A percentile compares a stretch with the other conserved stretches of the same genome.
These are phyloP conservation scores for Macrochelys suwanniensis DNA, from an alignment of 2,797 vertebrate genomes.

Conservation along the genomic window DNA sequence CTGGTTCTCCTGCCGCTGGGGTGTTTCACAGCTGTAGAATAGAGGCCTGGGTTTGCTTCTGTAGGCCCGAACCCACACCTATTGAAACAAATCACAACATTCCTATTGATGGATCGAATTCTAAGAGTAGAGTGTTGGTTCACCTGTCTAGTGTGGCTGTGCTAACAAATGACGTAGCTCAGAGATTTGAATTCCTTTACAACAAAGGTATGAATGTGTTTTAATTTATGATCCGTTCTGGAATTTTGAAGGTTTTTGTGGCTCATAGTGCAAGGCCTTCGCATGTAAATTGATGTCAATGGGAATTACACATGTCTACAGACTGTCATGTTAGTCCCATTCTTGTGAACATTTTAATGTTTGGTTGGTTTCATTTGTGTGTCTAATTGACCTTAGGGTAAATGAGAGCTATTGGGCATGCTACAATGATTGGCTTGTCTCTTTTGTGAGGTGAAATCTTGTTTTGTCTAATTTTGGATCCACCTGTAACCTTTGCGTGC, in stretches of 20 bases:
- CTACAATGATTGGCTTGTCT: not conserved
- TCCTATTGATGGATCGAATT: not conserved
- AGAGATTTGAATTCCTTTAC: not conserved
- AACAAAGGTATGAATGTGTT: not conserved
- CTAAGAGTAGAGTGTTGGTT: not conserved
- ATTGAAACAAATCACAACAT: not conserved
- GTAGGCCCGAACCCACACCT: not conserved
- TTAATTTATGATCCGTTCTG: not conserved
- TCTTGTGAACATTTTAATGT: constrained; percentile 49
- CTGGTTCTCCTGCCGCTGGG: constrained; percentile 29
- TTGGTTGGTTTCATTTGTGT: constrained; percentile 40
- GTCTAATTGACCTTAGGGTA: constrained; percentile 32
- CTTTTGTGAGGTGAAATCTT: not conserved
- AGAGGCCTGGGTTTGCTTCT: constrained; percentile 40
- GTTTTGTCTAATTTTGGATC: constrained; percentile 57
- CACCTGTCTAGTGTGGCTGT: not conserved
- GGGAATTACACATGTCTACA: constrained; percentile 47
- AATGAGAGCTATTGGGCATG: constrained; percentile 6
- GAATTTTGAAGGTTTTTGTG: not conserved
- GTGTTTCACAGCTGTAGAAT: constrained; percentile 33
- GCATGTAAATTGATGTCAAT: constrained; percentile 39
- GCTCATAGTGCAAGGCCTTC: constrained; percentile 45
- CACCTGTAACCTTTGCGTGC: constrained; percentile 15
- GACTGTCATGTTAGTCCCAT: constrained; percentile 24
- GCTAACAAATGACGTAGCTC: not conserved